A percentile compares a stretch with the other conserved stretches of the same genome.
Evolutionary conservation across 2,888 invertebrate species (phyloP).

Genomic region (Volucella inanis): DNA sequence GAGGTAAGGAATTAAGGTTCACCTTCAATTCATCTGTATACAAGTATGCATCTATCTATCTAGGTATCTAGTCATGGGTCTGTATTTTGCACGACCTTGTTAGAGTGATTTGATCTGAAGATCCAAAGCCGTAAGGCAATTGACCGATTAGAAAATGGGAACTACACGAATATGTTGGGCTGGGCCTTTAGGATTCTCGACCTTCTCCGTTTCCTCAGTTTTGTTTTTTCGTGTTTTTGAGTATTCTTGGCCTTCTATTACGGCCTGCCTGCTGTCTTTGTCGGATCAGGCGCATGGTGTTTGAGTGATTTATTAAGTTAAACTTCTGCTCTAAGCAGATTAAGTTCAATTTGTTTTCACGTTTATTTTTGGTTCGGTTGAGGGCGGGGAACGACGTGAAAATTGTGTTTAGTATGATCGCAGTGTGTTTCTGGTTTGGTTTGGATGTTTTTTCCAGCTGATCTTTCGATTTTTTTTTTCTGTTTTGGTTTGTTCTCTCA

Average conservation of each 20-base stretch:
- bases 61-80: background rate
- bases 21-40: conserved; percentile 6
- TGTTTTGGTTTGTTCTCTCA: background rate
- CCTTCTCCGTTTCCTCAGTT: no score
- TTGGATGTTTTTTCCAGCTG: background rate
- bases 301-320: conserved; percentile 58
- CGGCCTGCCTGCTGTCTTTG: background rate
- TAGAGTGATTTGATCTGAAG: conserved; percentile 21
- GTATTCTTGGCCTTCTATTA: background rate
- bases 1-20: background rate
- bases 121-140: conserved; percentile 24
- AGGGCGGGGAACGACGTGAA: background rate
- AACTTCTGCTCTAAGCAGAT: conserved; percentile 46
- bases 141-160: conserved; percentile 62
- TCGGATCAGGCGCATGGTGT: conserved; percentile 16
- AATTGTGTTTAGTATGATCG: conserved; percentile 38
- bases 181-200: background rate
- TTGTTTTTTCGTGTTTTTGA: no score
- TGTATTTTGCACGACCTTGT: conserved; percentile 17
- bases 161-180: background rate
- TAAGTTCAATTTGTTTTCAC: conserved; percentile 49
- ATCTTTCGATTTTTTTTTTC: background rate
- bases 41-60: background rate
- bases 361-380: background rate
- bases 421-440: background rate